Percentiles rank a stretch among this genome's conserved stretches.
phyloP scores from a whole-genome alignment of 1,140 invertebrate genomes.

The Drosophila biarmipes region DNA sequence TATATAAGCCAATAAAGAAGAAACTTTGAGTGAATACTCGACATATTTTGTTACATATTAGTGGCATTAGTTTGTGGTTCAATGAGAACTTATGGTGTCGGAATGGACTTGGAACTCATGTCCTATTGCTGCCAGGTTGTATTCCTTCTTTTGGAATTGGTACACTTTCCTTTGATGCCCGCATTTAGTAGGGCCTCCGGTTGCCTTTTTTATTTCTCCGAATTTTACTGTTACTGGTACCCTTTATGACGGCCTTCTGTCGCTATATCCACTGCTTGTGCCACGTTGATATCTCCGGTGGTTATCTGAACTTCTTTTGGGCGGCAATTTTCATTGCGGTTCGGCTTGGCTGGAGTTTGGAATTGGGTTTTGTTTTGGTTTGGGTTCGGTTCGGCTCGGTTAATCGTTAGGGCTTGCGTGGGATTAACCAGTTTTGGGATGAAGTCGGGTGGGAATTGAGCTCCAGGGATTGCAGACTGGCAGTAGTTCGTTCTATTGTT shows the following conservation, averaged over 20 bases:
- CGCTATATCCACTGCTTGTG: constrained; percentile 19
- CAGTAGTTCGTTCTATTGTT: constrained; percentile 53
- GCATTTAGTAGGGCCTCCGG: constrained; percentile 51
- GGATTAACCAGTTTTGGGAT: constrained; percentile 58
- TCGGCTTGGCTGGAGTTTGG: constrained; percentile 34
- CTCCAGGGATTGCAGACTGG: constrained; percentile 1
- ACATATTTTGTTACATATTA: too few species aligned
- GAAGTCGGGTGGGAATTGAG: not conserved
- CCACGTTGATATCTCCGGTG: constrained; percentile 60
- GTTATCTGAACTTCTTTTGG: constrained; percentile 67
- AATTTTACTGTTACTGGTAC: constrained; percentile 25
- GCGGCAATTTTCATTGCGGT: constrained; percentile 63
- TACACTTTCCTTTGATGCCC: constrained; percentile 64
- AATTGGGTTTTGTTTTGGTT: constrained; percentile 39
- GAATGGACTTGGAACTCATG: not conserved
- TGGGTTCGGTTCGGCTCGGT: constrained; percentile 32
- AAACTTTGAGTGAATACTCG: too few species aligned
- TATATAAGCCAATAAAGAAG: too few species aligned
- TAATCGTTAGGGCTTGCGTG: constrained; percentile 66
- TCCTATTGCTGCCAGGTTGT: constrained; percentile 15
- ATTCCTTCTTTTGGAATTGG: constrained; percentile 72
- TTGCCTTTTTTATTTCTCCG: constrained; percentile 12
- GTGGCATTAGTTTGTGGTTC: too few species aligned
- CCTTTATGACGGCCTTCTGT: constrained; percentile 12
- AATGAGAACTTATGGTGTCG: too few species aligned